These are phyloP conservation scores for Chaunax sp. DNA, from an alignment of 2,797 vertebrate species.

Conservation along the genomic window DNA sequence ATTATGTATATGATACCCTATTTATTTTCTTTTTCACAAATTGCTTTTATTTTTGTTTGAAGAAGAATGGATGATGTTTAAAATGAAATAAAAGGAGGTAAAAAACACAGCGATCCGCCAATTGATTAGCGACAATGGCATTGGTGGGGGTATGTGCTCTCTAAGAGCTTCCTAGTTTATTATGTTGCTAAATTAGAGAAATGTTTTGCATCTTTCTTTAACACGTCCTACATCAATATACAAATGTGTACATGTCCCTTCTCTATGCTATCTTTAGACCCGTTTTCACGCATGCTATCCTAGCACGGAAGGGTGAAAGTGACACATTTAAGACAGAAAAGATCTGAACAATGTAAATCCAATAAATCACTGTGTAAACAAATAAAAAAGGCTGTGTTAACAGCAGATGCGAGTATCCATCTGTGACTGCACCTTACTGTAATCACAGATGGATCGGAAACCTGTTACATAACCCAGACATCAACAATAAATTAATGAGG, in stretches of 20 bases:
- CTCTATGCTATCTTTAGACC: constrained; percentile 4
- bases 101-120: too few species aligned
- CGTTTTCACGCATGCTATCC: constrained; percentile 9
- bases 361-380: constrained; percentile 36
- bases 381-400: constrained; percentile 34
- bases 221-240: constrained; percentile 12
- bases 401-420: constrained; percentile 49
- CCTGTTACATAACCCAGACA: constrained; percentile 36
- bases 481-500: constrained; percentile 24
- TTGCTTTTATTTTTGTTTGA: too few species aligned
- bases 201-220: not conserved
- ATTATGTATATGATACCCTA: too few species aligned
- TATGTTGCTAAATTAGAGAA: not conserved
- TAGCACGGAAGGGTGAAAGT: constrained; percentile 7
- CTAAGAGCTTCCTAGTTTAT: too few species aligned
- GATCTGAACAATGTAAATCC: constrained; percentile 28
- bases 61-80: too few species aligned
- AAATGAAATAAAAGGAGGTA: too few species aligned
- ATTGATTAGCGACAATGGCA: too few species aligned
- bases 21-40: too few species aligned
- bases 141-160: too few species aligned
- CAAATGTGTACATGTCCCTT: constrained; percentile 1
- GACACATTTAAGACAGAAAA: constrained; percentile 27
- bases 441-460: constrained; percentile 53
- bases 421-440: constrained; percentile 48